These are phyloP conservation scores for Pterophyllum scalare DNA, from an alignment of 2,113 vertebrate genomes.

Conservation along the genomic window DNA sequence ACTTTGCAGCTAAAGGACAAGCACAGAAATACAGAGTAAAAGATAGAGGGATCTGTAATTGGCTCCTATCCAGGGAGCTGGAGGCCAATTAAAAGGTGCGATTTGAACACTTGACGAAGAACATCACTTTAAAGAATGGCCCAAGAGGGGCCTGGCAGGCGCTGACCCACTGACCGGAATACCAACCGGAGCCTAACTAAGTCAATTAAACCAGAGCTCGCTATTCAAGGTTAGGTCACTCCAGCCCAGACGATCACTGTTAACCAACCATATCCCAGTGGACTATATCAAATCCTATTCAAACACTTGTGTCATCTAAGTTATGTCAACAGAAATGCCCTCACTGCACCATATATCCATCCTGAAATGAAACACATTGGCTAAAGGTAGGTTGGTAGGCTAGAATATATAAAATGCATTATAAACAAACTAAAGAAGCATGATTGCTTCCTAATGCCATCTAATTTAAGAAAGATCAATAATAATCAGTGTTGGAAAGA, in stretches of 20 bases:
- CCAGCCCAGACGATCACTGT: conserved; percentile 6
- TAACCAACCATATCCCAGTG: background rate
- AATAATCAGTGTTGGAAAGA: background rate
- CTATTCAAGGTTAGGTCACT: conserved; percentile 12
- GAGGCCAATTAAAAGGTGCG: conserved; percentile 64
- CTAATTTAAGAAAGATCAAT: background rate
- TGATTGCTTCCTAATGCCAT: background rate
- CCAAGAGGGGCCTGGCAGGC: conserved; percentile 46
- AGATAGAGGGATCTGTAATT: conserved; percentile 39
- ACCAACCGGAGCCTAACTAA: conserved; percentile 47
- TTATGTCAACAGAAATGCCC: conserved; percentile 7
- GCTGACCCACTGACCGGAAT: conserved; percentile 65
- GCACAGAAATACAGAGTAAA: background rate
- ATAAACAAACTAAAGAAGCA: background rate
- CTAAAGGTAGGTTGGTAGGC: background rate
- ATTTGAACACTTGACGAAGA: conserved; percentile 65
- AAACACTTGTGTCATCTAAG: background rate
- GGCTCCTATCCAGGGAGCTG: conserved; percentile 55
- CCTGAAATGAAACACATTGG: background rate
- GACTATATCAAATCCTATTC: conserved; percentile 4
- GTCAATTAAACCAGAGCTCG: conserved; percentile 34
- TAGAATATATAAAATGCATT: background rate
- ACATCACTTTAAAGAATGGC: conserved; percentile 58
- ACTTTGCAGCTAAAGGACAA: conserved; percentile 4
- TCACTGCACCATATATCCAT: background rate